Evolutionary conservation across 2,113 vertebrate genomes (phyloP).

Genomic region (Callipepla californica): DNA sequence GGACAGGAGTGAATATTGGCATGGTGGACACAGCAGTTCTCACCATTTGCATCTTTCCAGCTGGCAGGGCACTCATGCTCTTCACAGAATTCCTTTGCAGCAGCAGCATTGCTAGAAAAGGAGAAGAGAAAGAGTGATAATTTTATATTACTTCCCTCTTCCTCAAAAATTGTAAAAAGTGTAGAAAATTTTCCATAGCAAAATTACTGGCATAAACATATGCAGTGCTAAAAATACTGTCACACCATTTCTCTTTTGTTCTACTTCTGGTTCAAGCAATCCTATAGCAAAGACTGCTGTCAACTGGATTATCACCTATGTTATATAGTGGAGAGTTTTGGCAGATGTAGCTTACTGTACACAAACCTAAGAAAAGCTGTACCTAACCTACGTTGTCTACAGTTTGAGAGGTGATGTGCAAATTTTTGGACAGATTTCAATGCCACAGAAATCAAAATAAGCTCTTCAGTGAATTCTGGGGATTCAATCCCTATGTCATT

Average conservation of each 20-base stretch:
- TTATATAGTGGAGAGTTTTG: rapidly evolving
- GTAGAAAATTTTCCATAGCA: neutral
- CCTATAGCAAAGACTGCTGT: neutral
- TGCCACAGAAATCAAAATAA: neutral
- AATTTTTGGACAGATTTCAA: neutral
- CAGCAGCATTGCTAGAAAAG: conserved; percentile 62
- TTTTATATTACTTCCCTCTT: neutral
- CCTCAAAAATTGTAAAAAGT: neutral
- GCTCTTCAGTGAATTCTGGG: neutral
- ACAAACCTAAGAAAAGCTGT: neutral
- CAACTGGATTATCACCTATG: neutral
- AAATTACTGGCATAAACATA: neutral
- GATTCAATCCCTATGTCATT: neutral
- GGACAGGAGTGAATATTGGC: conserved; percentile 90
- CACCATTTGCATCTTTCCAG: conserved; percentile 86
- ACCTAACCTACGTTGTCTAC: neutral
- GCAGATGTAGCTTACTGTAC: neutral
- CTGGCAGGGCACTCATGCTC: conserved; percentile 80
- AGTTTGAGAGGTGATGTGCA: neutral
- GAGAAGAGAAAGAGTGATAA: neutral
- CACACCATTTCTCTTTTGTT: neutral
- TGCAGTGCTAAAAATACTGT: neutral
- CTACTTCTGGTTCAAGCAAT: neutral
- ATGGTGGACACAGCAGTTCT: conserved; percentile 89
- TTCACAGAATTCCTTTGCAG: conserved; percentile 85